Evolutionary conservation across 2,797 vertebrate species (phyloP), one percentile per base, ranked within the genome.

Genomic region (Champsocephalus esox): DNA sequence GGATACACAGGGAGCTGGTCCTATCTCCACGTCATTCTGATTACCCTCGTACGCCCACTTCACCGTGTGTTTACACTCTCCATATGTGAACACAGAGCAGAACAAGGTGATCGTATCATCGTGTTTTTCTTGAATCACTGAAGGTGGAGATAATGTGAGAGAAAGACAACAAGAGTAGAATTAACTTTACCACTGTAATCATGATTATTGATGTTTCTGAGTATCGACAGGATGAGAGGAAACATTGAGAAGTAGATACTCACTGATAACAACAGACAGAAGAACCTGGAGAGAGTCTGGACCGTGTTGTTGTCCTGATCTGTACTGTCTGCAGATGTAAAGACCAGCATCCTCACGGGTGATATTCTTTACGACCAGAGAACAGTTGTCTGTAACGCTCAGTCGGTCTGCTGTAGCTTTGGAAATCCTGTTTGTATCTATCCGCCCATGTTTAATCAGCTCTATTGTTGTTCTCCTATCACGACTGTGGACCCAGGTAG

Each of bases 291-390:
- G 1, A 38, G 1, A 0, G 16, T 0, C 5, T 12, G 0, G 8
- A 38, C 1, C 0, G 8, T 2, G 34, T 38, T 38, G n/a, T n/a
- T n/a, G n/a, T n/a, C n/a, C n/a, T n/a, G n/a, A n/a, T n/a, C n/a
- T n/a, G n/a, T n/a, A n/a, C 12, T 12, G 52, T 70, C 49, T 74
- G 68, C 63, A 82, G n/a, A 0, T 0, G 38, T 86, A 83, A 1
- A 0, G 5, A 60, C 55, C 68, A 50, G 0, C 38, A 51, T 73
- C 62, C 1, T 58, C 3, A 0, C 0, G 2, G 28, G 19, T 65
- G 61, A 57, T 12, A 1, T 70, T 56, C 11, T 72, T 68, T 24
- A 81, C 28, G 5, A 57, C 59, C 64, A 81, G 73, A 65, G 79
- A 81, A 55, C 73, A 81, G 0, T 41, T 13, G 13, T 10, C 19